phyloP scores from a whole-genome alignment of 2,797 vertebrate genomes.

The Delichon dasypus region DNA sequence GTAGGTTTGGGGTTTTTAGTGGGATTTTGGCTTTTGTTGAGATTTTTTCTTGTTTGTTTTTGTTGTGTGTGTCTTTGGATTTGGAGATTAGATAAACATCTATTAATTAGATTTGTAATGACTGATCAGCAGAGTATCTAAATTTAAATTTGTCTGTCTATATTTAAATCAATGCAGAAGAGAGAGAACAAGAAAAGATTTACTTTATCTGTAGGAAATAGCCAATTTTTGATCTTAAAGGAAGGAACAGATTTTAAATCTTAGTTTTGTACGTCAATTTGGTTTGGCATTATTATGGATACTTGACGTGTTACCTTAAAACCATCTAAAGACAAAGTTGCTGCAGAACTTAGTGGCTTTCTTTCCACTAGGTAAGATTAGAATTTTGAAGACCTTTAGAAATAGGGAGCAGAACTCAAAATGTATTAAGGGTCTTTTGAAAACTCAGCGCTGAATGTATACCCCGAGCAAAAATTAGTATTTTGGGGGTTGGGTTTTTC shows the following conservation, averaged over 20 bases:
- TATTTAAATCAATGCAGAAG: background rate
- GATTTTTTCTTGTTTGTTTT: background rate
- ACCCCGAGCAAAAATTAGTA: background rate
- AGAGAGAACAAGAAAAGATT: background rate
- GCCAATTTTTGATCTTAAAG: background rate
- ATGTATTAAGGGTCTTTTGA: background rate
- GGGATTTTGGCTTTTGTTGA: background rate
- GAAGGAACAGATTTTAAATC: background rate
- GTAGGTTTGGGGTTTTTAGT: background rate
- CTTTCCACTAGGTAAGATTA: background rate
- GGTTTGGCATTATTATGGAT: background rate
- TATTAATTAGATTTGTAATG: background rate
- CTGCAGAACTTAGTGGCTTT: background rate
- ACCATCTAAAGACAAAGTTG: background rate
- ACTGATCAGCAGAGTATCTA: background rate
- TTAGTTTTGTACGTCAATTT: background rate
- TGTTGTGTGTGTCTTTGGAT: background rate
- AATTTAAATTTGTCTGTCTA: background rate
- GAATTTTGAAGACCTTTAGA: background rate
- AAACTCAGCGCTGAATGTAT: background rate
- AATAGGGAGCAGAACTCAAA: background rate
- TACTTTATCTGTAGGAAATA: background rate
- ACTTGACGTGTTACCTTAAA: background rate
- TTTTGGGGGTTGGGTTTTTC: accelerated
- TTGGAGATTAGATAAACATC: background rate